Base-by-base conservation (phyloP, 2,888 invertebrate species). In the Noctua janthe region DNA sequence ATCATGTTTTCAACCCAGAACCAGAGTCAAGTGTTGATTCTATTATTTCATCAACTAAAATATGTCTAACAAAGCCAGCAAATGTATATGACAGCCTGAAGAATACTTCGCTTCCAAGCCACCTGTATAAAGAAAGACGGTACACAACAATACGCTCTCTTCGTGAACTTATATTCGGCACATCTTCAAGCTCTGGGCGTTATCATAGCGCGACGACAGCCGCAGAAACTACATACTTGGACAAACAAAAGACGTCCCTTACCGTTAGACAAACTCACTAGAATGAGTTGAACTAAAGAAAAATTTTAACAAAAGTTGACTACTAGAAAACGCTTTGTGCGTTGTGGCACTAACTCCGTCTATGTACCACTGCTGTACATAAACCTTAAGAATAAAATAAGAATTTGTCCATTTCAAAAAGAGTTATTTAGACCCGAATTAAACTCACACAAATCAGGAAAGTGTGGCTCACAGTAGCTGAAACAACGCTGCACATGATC, bases 181-280 rank as follows among this genome's bases (percentile, higher is more conserved):
- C 85, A 78, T 86, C 80, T 85, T 74, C 70, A 79, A 51, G 70
- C 62, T 51, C 43, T 29, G 23, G 20, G 72, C 66, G 76, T 76
- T 80, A 82, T 88, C 82, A 78, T 67, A 71, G 76, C 66, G 49
- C 43, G 71, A 11, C 70, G 71, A 64, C 85, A 86, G 69, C 81
- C 82, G 66, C 88, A 81, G 78, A 76, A 83, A 82, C 81, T 83
- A 49, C 11, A 11, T 47, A 86, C 86, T 73, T 76, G 71, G 73
- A 76, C 76, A 79, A 84, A 89, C 80, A 88, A 86, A 69, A 82
- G 64, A 78, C 13, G 56, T n/a, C 82, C 78, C 71, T 17, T 82
- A 88, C 88, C 71, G n/a, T 35, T 13, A 29, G 20, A 82, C 0
- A 6, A 86, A 81, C 76, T 83, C 82, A 80, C 87, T 56, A 2